phyloP scores from a whole-genome alignment of 2,888 invertebrate genomes.

The Acholoe squamosa region DNA sequence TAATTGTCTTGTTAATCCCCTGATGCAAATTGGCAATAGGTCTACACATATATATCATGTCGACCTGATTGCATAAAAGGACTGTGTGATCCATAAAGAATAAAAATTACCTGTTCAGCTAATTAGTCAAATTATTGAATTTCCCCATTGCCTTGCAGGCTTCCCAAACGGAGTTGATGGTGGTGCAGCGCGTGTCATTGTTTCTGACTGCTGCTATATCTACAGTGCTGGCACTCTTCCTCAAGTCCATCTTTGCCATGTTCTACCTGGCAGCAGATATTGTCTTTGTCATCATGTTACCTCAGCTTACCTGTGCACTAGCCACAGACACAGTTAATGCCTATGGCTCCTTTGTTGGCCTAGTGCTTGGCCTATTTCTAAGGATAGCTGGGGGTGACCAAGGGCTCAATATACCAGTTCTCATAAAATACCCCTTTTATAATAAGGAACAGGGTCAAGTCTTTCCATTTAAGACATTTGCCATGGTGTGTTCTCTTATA shows the following conservation, averaged over 20 bases:
- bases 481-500: conserved; percentile 63
- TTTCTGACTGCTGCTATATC: conserved; percentile 62
- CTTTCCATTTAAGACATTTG: conserved; percentile 65
- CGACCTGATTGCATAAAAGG: no score
- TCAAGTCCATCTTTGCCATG: conserved; percentile 66
- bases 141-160: conserved; percentile 64
- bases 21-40: no score
- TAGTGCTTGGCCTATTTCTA: conserved; percentile 89
- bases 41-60: no score
- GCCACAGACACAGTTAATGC: conserved; percentile 63
- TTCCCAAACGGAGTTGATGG: conserved; percentile 63
- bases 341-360: conserved; percentile 72
- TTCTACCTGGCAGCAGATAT: conserved; percentile 68
- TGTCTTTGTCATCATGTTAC: conserved; percentile 68
- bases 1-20: no score
- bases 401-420: conserved; percentile 90
- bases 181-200: conserved; percentile 65
- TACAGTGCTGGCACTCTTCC: conserved; percentile 64
- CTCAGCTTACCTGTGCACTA: conserved; percentile 67
- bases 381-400: conserved; percentile 94
- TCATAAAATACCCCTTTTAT: conserved; percentile 91
- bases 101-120: no score
- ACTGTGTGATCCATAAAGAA: no score
- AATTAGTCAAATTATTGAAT: no score
- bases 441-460: conserved; percentile 84